Evolutionary conservation across 92 coral and sea anemone genomes (phyloP), one percentile per base, ranked within the genome.

Genomic region (Scolanthus callimorphus): DNA sequence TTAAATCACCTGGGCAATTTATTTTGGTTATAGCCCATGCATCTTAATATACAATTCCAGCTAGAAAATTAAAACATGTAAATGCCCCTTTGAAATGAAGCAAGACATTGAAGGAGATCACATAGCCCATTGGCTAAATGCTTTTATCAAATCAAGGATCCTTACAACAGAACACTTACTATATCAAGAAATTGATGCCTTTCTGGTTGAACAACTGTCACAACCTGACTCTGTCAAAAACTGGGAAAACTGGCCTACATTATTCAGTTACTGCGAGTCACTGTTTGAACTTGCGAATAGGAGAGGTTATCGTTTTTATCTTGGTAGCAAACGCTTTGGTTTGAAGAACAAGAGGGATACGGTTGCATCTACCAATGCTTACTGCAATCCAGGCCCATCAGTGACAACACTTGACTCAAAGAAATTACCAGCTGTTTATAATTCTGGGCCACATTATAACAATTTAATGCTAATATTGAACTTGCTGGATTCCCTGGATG

Each of bases 171-270:
- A 73, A 54, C 90, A 84, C 45, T 38, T 73, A 64, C 34, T 84
- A 0, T 84, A 73, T 37, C 91, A 84, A 56, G 38, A 63, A 31
- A 67, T 84, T 41, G 91, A 79, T 79, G 86, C 86, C 43, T 84
- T 84, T 51, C 27, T 84, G 26, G 56, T 59, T 47, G 86, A 84
- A 29, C 81, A 79, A 31, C 39, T 79, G 39, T 29, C 64, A 4
- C 86, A 84, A 67, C 91, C 86, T 2, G 54, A 84, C 52, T 82
- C 91, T 23, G 82, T 79, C 1, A 60, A 55, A n/a, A 66, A 69
- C 55, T 79, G 91, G 91, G 70, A 83, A 29, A 60, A 67, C 11
- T 84, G 79, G 91, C 91, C 85, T 57, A 84, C 91, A 43, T 22
- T 79, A 43, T 65, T 45, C 48, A 83, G 83, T 44, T 57, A 29